These are phyloP conservation scores for Bujurquina vittata DNA, from an alignment of 2,113 vertebrate species.

Conservation along the genomic window DNA sequence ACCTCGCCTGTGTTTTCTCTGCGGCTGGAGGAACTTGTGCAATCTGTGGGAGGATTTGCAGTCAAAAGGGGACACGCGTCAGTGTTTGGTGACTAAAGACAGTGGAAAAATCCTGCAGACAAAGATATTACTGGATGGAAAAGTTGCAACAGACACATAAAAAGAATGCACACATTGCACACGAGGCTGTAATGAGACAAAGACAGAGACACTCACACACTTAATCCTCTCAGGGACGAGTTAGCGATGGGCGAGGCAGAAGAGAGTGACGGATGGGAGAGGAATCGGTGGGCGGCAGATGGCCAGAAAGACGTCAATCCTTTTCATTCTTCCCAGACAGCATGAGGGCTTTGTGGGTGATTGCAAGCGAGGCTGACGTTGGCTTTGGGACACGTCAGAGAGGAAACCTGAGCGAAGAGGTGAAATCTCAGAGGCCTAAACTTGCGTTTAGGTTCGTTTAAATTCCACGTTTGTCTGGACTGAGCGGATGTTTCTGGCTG, in stretches of 20 bases:
- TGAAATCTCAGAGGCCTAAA: neutral
- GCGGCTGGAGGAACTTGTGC: conserved; percentile 23
- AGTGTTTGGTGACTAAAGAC: conserved; percentile 49
- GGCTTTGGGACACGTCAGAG: conserved; percentile 46
- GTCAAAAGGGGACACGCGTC: conserved; percentile 52
- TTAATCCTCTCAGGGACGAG: conserved; percentile 81
- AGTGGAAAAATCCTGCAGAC: conserved; percentile 36
- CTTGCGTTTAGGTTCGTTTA: neutral
- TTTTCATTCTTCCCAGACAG: conserved; percentile 77
- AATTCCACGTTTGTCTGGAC: neutral
- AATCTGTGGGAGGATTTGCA: conserved; percentile 60
- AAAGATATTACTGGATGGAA: conserved; percentile 53
- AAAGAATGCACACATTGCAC: conserved; percentile 15
- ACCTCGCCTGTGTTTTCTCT: conserved; percentile 29
- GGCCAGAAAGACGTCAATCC: conserved; percentile 79
- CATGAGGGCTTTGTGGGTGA: conserved; percentile 65
- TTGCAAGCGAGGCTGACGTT: conserved; percentile 61
- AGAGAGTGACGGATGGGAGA: conserved; percentile 49
- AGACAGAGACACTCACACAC: conserved; percentile 59
- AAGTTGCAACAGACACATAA: conserved; percentile 49
- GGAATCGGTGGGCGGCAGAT: conserved; percentile 71
- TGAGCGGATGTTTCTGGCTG: neutral
- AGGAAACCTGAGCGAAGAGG: neutral
- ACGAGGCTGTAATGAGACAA: conserved; percentile 60
- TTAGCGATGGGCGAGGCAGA: conserved; percentile 41